Evolutionary conservation across 2,888 invertebrate species (phyloP), one percentile per base, ranked within the genome.

Genomic region (Lycophotia porphyrea): DNA sequence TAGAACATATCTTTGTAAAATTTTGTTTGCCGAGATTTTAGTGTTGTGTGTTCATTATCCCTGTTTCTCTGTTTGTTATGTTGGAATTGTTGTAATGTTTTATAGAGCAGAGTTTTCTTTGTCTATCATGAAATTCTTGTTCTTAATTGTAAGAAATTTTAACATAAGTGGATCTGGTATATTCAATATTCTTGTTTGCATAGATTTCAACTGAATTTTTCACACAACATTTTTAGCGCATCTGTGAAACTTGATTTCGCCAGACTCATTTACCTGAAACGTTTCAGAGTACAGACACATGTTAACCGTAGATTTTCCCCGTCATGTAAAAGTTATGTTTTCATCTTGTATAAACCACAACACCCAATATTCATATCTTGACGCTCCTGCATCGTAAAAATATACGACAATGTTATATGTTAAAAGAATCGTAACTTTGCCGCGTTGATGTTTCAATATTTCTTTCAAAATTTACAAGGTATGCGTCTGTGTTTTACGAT

Each of bases 361-460:
- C 87, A 87, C 83, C 84, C 87, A 88, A 90, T 91, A 91, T 89
- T 86, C 88, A 89, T 89, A 88, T 88, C 81, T 87, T 89, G 82
- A 82, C 87, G 81, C 88, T 79, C 78, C 71, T 78, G 74, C 78
- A 71, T 90, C 91, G 90, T 92, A 92, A 92, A 92, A 91, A 89
- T 91, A 88, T 90, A 91, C 87, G 89, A 87, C 89, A 85, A 68
- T 84, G 87, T 89, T 89, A 86, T 86, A 89, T 89, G 88, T 88
- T 88, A 87, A 88, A 86, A 87, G 84, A 87, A 90, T 88, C 86
- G 86, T 89, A 89, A 90, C 87, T 87, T 90, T 86, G 84, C 73
- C 72, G 84, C 76, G 85, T 87, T 88, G 87, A 89, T 88, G 82
- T 88, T 88, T 90, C 87, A 87, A 89, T 89, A 87, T 86, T 80